Percentiles rank a stretch among this genome's conserved stretches.
Evolutionary conservation across 92 coral and sea anemone genomes (phyloP).

Genomic region (Paragorgia papillata): DNA sequence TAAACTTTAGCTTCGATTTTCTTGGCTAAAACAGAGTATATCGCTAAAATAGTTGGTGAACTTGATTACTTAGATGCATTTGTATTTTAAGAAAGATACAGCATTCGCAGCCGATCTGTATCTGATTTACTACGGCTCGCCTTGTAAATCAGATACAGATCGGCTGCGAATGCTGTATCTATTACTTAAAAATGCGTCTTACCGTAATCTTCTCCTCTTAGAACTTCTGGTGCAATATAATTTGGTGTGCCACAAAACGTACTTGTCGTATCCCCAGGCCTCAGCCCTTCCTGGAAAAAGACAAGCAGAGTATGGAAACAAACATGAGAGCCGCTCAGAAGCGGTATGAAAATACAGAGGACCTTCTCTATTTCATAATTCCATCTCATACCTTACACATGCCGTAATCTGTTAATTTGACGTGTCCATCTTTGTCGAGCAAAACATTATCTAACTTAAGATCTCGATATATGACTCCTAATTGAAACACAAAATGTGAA

Average conservation of each 20-base stretch:
- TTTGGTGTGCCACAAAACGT: conserved; percentile 99
- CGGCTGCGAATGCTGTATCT: too few relatives aligned
- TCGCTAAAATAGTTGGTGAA: too few relatives aligned
- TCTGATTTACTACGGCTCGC: too few relatives aligned
- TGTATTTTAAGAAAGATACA: too few relatives aligned
- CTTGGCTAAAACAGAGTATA: too few relatives aligned
- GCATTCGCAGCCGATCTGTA: too few relatives aligned
- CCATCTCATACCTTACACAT: conserved; percentile 92
- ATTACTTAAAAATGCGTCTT: conserved; percentile 11
- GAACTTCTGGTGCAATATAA: conserved; percentile 98
- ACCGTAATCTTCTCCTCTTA: conserved; percentile 99
- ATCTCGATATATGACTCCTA: conserved; percentile 88
- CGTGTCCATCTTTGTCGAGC: conserved; percentile 97
- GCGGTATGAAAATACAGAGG: neutral
- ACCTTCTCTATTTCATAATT: neutral
- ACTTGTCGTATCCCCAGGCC: conserved; percentile 97
- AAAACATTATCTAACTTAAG: conserved; percentile 93
- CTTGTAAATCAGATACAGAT: too few relatives aligned
- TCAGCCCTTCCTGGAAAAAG: conserved; percentile 79
- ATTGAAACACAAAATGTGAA: neutral
- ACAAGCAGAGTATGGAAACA: neutral
- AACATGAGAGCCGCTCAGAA: neutral
- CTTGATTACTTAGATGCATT: too few relatives aligned
- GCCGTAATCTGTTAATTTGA: conserved; percentile 97
- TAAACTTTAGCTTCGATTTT: too few relatives aligned